Base-by-base conservation (phyloP, 64 coral and sea anemone genomes). In the Pocillopora damicornis region DNA sequence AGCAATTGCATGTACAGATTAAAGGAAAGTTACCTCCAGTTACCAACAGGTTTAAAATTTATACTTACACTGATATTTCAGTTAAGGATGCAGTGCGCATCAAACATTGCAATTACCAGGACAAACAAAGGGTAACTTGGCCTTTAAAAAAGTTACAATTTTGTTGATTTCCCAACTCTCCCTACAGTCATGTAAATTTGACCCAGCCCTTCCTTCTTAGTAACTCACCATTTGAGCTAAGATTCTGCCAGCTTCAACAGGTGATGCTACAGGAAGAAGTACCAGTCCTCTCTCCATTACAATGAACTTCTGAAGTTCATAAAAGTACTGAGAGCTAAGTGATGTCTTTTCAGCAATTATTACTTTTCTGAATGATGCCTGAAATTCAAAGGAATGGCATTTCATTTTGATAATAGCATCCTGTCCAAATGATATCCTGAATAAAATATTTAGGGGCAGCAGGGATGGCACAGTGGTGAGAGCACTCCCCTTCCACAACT, bases 141-240 rank as follows among this genome's bases (percentile, higher is more conserved):
- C 17, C 13, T 63, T 13, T 11, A 64, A 64, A 17, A 64, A 13
- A 64, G 20, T 67, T 67, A 15, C 64, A 16, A 20, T 67, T 22
- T 22, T 67, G 14, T 22, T 66, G 15, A 4, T 2, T 3, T 67
- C 8, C 16, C 9, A 22, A 16, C 16, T 20, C 64, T 13, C 63
- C 63, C 63, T 66, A 15, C 62, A 64, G 62, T 64, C 20, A 67
- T 18, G 15, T 15, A 16, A 67, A 16, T 8, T 67, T 16, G 17
- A 1, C 64, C 64, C 64, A 1, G 1, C 64, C 64, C 64, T 2
- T 15, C 64, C 64, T 15, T 22, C 18, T 0, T 22, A 34, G 7
- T 34, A 68, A 51, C 57, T 18, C 87, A 92, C 92, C 92, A 94
- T 89, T 79, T 94, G 92, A 71, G 80, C 81, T 37, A 94, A 83